These are phyloP conservation scores for Pentamera pediparva DNA, from an alignment of 53 echinoderm and acorn worm genomes.

Conservation along the genomic window DNA sequence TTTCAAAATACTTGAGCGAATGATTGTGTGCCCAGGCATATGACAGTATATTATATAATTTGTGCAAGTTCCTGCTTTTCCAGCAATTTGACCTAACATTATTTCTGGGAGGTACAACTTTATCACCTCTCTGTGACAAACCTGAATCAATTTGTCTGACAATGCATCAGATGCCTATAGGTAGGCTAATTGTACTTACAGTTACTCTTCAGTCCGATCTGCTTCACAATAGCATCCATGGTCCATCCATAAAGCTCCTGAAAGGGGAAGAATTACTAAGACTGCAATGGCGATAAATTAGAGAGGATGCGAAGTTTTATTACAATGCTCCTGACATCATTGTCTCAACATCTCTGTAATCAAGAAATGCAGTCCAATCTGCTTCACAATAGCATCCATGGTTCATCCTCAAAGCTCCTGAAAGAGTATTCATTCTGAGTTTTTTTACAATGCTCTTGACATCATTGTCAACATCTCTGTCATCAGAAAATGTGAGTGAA, in stretches of 20 bases:
- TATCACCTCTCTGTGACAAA: no score
- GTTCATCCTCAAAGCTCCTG: slow-evolving; percentile 98
- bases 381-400: slow-evolving; percentile 97
- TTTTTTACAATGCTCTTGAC: no score
- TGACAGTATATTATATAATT: no score
- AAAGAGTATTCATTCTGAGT: neutral
- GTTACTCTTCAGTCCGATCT: slow-evolving; percentile 88
- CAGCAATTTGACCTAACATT: no score
- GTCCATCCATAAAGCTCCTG: slow-evolving; percentile 98
- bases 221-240: slow-evolving; percentile 97
- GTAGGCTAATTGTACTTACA: slow-evolving; percentile 49
- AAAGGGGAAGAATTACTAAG: neutral
- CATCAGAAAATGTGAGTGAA: no score
- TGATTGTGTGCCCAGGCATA: no score
- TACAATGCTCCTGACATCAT: no score
- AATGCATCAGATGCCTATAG: neutral
- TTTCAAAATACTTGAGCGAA: no score
- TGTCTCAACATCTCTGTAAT: no score
- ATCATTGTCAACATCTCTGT: no score
- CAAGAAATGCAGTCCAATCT: slow-evolving; percentile 85
- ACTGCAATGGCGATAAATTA: neutral
- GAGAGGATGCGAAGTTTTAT: neutral
- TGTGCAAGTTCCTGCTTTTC: no score
- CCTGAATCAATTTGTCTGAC: neutral
- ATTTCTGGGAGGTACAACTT: no score